Base-by-base conservation (phyloP, 2,888 invertebrate genomes). In the Dromius quadrimaculatus region DNA sequence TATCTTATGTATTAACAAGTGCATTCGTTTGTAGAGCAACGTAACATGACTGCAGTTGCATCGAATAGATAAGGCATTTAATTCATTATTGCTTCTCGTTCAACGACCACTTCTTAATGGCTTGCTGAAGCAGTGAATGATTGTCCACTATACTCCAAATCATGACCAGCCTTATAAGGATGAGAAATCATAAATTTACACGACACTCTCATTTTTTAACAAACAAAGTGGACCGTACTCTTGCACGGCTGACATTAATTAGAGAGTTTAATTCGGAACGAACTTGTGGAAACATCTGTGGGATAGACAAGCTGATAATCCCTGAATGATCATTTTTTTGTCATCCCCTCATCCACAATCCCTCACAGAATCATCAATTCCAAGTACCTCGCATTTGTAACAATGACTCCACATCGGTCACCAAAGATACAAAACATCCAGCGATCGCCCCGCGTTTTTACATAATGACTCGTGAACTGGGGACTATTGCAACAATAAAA, bases 51-150 rank as follows among this genome's bases (percentile, higher is more conserved):
- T 68, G 57, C 57, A 28, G 62, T 54, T 36, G 36, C 50, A 59
- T 68, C 68, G 38, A 13, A 45, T 28, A 68, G 68, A 68, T 68
- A 68, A 68, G 59, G 59, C 43, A 68, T 68, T 68, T 68, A 57
- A 68, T 68, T 68, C 68, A 68, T 68, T 59, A 68, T 68, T 68
- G 45, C 68, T 43, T 57, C 43, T 38, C 41, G 68, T 28, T 68
- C 32, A 34, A 64, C 64, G 28, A 41, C 63, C 15, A 41, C 28
- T 54, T 54, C 28, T 54, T 54, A 54, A 43, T 63, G 38, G 63
- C 45, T 59, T 17, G 9, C 6, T 34, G 34, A 43, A 63, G 23
- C 17, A 17, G 63, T 32, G 45, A 45, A 32, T 45, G 45, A 45
- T 63, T 43, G 50, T 36, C 19, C 34, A 19, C 63, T 20, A 11